Evolutionary conservation across 2,113 vertebrate genomes (phyloP).

Genomic region (Etheostoma cragini): DNA sequence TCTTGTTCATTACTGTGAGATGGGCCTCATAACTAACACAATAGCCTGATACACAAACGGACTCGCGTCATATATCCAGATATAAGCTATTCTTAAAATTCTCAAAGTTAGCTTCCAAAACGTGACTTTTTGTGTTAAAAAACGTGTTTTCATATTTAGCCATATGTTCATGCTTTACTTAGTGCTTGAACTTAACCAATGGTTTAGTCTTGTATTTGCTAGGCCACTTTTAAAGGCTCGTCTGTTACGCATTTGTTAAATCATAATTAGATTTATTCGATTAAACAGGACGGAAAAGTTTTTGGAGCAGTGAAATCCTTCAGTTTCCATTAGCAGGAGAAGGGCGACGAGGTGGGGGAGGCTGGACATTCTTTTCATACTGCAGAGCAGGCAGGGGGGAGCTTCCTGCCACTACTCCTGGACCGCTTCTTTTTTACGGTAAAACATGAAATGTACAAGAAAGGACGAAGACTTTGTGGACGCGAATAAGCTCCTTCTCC

Average conservation of each 20-base stretch:
- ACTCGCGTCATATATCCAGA: not conserved
- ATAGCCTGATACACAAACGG: not conserved
- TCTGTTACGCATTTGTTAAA: not conserved
- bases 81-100: not conserved
- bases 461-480: not conserved
- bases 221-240: accelerated
- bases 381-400: conserved; percentile 28
- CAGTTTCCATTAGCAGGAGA: conserved; percentile 36
- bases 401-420: conserved; percentile 49
- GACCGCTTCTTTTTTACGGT: conserved; percentile 19
- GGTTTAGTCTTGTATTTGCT: too few relatives aligned
- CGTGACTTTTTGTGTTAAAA: not conserved
- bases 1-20: not conserved
- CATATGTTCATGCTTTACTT: not conserved
- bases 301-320: not conserved
- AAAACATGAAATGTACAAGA: conserved; percentile 18
- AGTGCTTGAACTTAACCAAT: not conserved
- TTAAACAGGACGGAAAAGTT: not conserved
- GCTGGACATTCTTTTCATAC: conserved; percentile 60
- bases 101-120: not conserved
- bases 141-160: not conserved
- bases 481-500: not conserved
- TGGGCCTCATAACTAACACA: not conserved
- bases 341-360: conserved; percentile 6
- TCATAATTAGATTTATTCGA: not conserved